A percentile compares a stretch with the other conserved stretches of the same genome.
Conservation (phyloP, 1,140 invertebrate species). For the Wiebesia pumilae region DNA sequence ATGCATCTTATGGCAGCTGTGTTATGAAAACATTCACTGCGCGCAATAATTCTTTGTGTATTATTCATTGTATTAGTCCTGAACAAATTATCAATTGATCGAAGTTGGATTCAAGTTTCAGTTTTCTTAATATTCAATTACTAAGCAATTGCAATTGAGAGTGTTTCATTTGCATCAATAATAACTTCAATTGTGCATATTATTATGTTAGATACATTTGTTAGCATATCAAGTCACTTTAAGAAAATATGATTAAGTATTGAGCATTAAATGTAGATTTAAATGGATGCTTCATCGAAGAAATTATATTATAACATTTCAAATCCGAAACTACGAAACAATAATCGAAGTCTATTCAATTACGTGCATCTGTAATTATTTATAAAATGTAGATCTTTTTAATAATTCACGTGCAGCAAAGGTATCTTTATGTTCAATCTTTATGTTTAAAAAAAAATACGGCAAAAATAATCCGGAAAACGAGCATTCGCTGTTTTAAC, state of each 20-base stretch:
- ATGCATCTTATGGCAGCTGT: not conserved
- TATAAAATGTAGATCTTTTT: too few species aligned
- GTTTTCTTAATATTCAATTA: not conserved
- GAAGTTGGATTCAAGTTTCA: not conserved
- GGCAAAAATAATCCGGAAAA: not conserved
- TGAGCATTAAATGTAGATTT: not conserved
- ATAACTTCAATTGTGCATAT: too few species aligned
- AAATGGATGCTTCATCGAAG: not conserved
- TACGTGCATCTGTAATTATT: too few species aligned
- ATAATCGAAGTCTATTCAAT: not conserved
- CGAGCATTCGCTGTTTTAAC: not conserved
- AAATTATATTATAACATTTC: not conserved
- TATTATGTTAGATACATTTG: too few species aligned
- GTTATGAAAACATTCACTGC: not conserved
- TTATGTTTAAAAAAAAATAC: constrained; percentile 9
- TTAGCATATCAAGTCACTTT: too few species aligned
- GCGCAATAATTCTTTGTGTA: not conserved
- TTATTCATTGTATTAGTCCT: not conserved
- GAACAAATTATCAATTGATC: not conserved
- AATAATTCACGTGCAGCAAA: too few species aligned
- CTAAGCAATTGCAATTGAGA: too few species aligned
- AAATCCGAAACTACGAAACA: not conserved
- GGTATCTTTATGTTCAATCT: too few species aligned
- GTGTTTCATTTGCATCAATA: too few species aligned
- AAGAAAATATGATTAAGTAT: not conserved